Evolutionary conservation across 2,113 vertebrate species (phyloP).

Genomic region (Merops nubicus): DNA sequence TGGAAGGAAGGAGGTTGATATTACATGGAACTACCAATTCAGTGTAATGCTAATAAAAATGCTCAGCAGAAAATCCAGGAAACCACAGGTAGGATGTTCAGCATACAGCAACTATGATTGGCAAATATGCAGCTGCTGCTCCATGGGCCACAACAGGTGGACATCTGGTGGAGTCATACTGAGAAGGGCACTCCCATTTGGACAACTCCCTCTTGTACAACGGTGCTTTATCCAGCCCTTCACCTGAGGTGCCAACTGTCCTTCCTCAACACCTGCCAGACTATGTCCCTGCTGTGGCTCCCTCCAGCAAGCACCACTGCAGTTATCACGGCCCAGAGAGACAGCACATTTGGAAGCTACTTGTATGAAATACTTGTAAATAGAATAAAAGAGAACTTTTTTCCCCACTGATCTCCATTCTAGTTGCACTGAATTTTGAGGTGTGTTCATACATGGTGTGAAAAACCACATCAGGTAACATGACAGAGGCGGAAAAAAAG

Average conservation of each 20-base stretch:
- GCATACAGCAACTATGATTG: rapidly evolving
- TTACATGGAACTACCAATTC: background rate
- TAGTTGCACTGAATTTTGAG: background rate
- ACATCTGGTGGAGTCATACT: background rate
- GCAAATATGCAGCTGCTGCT: background rate
- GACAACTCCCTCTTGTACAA: background rate
- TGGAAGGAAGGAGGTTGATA: background rate
- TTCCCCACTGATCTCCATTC: background rate
- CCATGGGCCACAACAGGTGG: background rate
- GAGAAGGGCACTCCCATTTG: rapidly evolving
- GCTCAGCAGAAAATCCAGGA: background rate
- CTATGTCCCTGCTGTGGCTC: background rate
- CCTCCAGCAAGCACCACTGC: background rate
- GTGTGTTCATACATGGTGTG: background rate
- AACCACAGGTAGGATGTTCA: background rate
- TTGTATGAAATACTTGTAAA: background rate
- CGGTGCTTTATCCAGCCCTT: background rate
- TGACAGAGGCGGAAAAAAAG: background rate
- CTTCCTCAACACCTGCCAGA: background rate
- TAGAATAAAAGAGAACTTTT: background rate
- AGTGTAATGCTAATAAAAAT: background rate
- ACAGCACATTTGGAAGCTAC: background rate
- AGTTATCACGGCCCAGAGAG: background rate
- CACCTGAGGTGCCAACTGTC: background rate
- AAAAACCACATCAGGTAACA: background rate